phyloP scores from a whole-genome alignment of 2,113 vertebrate species.

The Microcebus griseorufus region DNA sequence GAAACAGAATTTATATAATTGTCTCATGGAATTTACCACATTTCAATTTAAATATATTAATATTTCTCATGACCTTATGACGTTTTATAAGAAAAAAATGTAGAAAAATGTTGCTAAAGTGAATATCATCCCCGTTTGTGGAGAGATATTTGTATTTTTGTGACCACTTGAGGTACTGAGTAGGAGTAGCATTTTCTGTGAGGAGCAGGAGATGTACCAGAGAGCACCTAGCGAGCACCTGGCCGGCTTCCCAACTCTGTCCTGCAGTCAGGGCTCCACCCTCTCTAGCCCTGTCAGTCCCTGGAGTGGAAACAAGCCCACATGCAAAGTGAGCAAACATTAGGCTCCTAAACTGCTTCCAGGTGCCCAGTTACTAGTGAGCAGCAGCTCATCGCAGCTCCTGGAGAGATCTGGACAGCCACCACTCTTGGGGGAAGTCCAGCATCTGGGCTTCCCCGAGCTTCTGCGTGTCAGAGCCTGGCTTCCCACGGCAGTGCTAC shows the following conservation, averaged over 20 bases:
- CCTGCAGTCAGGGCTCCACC: rapidly evolving
- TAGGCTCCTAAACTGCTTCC: neutral
- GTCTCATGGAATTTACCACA: neutral
- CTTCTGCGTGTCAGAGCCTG: neutral
- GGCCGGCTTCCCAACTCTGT: neutral
- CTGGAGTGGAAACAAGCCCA: neutral
- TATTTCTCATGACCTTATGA: neutral
- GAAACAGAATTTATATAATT: neutral
- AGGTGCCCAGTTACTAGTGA: neutral
- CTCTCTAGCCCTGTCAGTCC: neutral
- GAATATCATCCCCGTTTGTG: neutral
- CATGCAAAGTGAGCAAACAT: neutral
- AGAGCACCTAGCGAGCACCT: neutral
- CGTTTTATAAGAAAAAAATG: neutral
- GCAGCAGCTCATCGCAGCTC: neutral
- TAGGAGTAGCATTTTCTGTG: neutral
- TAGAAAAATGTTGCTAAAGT: neutral
- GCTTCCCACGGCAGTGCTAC: neutral
- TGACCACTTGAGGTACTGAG: neutral
- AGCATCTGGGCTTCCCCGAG: neutral
- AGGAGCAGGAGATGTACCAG: rapidly evolving
- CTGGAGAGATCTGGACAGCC: neutral
- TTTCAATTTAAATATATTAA: neutral
- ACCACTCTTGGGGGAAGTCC: too few species aligned
- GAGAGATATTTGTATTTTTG: neutral